A percentile compares a stretch with the other conserved stretches of the same genome.
phyloP scores from a whole-genome alignment of 1,140 invertebrate species.

The Drosophila guanche region DNA sequence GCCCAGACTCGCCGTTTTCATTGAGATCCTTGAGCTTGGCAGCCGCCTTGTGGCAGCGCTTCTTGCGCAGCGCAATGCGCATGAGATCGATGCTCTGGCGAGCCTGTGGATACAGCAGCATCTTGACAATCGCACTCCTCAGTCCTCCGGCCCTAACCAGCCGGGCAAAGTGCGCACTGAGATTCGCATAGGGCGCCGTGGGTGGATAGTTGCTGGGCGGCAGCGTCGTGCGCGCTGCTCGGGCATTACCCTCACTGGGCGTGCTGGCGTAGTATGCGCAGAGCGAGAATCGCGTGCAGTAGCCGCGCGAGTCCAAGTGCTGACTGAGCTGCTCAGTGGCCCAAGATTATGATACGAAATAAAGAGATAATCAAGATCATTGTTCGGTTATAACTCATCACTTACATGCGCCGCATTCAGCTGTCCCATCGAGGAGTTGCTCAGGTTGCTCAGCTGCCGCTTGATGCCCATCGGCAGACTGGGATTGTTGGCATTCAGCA shows the following conservation, averaged over 20 bases:
- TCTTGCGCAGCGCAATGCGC: slow-evolving; percentile 84
- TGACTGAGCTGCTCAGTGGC: slow-evolving; percentile 64
- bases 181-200: slow-evolving; percentile 88
- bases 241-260: slow-evolving; percentile 44
- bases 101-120: slow-evolving; percentile 88
- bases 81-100: slow-evolving; percentile 83
- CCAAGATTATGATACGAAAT: slow-evolving; percentile 39
- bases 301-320: slow-evolving; percentile 84
- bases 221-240: slow-evolving; percentile 85
- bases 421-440: slow-evolving; percentile 76
- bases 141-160: slow-evolving; percentile 89
- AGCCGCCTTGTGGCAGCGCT: slow-evolving; percentile 84
- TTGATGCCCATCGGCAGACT: slow-evolving; percentile 83
- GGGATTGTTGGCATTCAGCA: slow-evolving; percentile 85
- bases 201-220: slow-evolving; percentile 87
- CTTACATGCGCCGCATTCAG: slow-evolving; percentile 85
- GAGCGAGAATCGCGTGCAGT: slow-evolving; percentile 84
- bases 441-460: slow-evolving; percentile 81
- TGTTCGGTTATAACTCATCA: slow-evolving; percentile 36
- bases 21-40: slow-evolving; percentile 73
- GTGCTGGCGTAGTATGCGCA: slow-evolving; percentile 79
- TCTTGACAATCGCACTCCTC: slow-evolving; percentile 88
- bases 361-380: slow-evolving; percentile 20
- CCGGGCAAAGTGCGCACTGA: slow-evolving; percentile 90
- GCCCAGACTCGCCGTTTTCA: slow-evolving; percentile 37